Conservation (phyloP, 2,888 invertebrate genomes). For the Agonum fuliginosum region DNA sequence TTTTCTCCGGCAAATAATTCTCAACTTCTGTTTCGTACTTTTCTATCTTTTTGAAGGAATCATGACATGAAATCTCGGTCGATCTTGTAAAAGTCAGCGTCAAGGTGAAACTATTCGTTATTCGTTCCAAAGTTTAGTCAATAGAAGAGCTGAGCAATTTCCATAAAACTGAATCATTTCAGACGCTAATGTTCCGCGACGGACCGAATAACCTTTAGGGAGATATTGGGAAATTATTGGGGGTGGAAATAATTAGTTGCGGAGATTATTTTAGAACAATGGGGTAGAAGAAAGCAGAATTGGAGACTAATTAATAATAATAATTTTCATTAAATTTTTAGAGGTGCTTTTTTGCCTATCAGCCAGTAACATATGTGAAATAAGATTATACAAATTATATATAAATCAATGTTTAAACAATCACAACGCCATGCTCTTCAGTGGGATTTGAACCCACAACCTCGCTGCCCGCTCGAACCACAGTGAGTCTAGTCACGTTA, state of each 20-base stretch:
- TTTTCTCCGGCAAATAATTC: background rate
- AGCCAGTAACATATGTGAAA: too few species aligned
- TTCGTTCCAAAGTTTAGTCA: constrained; percentile 41
- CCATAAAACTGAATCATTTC: constrained; percentile 4
- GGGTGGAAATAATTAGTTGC: background rate
- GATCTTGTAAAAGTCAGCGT: constrained; percentile 43
- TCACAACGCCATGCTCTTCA: too few species aligned
- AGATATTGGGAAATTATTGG: background rate
- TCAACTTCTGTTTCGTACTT: too few species aligned
- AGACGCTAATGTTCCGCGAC: background rate
- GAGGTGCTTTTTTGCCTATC: too few species aligned
- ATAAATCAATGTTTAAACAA: too few species aligned
- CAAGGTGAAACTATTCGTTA: constrained; percentile 29
- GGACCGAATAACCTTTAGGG: background rate
- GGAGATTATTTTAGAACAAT: background rate
- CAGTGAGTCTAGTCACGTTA: too few species aligned
- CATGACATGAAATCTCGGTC: constrained; percentile 12
- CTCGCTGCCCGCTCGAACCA: too few species aligned
- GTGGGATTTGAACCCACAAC: too few species aligned
- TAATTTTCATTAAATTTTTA: too few species aligned
- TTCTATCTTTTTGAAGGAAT: constrained; percentile 1
- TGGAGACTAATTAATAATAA: too few species aligned
- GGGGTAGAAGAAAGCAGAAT: too few species aligned
- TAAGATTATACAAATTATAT: too few species aligned
- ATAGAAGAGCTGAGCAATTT: background rate